A percentile compares a stretch with the other conserved stretches of the same genome.
phyloP scores from a whole-genome alignment of 2,888 invertebrate genomes.

The Rotaria macrura region DNA sequence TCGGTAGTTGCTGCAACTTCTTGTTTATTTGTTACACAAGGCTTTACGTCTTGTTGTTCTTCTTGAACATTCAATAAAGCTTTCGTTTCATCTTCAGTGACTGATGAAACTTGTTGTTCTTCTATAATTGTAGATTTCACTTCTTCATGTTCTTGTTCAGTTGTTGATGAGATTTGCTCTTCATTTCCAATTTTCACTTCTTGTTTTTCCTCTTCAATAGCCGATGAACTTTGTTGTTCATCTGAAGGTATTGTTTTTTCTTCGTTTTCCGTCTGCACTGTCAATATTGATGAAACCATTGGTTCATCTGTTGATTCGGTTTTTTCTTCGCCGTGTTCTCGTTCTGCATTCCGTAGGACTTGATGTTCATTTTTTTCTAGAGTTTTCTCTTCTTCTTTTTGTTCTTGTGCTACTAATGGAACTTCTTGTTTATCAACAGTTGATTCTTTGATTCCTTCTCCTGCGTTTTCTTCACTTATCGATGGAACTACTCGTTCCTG shows the following conservation, averaged over 20 bases:
- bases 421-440: too few relatives aligned
- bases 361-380: too few relatives aligned
- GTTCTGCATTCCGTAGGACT: too few relatives aligned
- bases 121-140: too few relatives aligned
- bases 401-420: neutral
- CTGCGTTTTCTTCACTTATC: neutral
- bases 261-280: neutral
- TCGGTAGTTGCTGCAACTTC: too few relatives aligned
- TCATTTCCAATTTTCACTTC: neutral
- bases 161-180: neutral
- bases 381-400: neutral
- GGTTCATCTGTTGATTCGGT: neutral
- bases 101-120: too few relatives aligned
- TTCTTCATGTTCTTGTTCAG: neutral
- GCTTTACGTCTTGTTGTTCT: too few relatives aligned
- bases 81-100: too few relatives aligned
- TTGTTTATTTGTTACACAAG: too few relatives aligned
- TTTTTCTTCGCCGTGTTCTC: neutral
- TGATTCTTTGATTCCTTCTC: neutral
- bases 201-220: neutral
- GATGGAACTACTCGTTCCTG: neutral
- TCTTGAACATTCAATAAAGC: too few relatives aligned
- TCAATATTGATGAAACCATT: neutral
- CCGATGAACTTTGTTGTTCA: neutral
- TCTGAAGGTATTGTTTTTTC: neutral